Evolutionary conservation across 2,888 invertebrate genomes (phyloP), one percentile per base, ranked within the genome.

Genomic region (Mactromeris polynyma): DNA sequence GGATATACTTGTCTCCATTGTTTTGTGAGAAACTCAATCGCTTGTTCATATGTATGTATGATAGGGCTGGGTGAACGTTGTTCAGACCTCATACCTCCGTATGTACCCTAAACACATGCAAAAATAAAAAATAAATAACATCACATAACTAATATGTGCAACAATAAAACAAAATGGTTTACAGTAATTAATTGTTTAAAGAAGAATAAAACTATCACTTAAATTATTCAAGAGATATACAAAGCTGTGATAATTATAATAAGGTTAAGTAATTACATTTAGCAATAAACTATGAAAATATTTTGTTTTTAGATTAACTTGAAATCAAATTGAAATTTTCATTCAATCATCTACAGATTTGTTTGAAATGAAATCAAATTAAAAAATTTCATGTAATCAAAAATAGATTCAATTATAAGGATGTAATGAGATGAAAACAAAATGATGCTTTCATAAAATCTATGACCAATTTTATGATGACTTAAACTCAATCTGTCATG

Each of bases 41-140:
- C 92, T 79, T 92, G 88, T 69, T 90, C 83, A 83, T 90, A 89
- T 54, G 92, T 80, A 26, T 73, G 86, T 78, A 92, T 92, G 26
- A 90, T 83, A n/a, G 90, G 92, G 79, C 90, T 83, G 42, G 91
- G 89, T 54, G 90, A 80, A 3, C 83, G 87, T 19, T 38, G 78
- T 19, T 33, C 58, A 86, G 87, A 92, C 89, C 89, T 84, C 90
- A 87, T 89, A 90, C 88, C 91, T 81, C 83, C 82, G 42, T 73
- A 77, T 79, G 38, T 40, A 83, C 90, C 91, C 90, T 90, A 86
- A 33, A 89, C 73, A 54, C 89, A 88, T 84, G 89, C 87, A 86
- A 84, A 89, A 87, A 80, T 33, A 83, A 81, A 69, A 83, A 36
- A 73, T 0, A 33, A 36, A 73, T 19, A 73, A 73, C 73, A 73